Conservation (phyloP, 2,797 vertebrate species). For the Ataeniobius toweri region DNA sequence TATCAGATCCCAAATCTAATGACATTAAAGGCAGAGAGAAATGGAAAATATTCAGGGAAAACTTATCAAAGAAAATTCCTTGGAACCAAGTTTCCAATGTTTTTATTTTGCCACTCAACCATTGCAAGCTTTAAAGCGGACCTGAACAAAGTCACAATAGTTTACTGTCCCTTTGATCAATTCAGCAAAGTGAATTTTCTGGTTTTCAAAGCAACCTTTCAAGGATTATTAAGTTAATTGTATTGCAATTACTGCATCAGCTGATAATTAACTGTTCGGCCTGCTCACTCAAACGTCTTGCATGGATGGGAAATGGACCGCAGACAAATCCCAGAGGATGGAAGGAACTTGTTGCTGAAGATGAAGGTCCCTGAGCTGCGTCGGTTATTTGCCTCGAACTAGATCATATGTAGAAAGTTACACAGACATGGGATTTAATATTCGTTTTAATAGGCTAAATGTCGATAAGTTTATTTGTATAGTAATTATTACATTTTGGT, state of each 20-base stretch:
- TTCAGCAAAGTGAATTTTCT: slow-evolving; percentile 48
- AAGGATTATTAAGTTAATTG: slow-evolving; percentile 33
- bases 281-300: slow-evolving; percentile 11
- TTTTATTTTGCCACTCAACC: not conserved
- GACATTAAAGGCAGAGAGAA: not conserved
- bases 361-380: not conserved
- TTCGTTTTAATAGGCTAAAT: not conserved
- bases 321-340: not conserved
- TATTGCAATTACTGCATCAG: slow-evolving; percentile 34
- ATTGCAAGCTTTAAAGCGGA: not conserved
- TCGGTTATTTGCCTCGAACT: not conserved
- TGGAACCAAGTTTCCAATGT: not conserved
- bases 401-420: slow-evolving; percentile 5
- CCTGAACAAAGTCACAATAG: not conserved
- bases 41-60: too few species aligned
- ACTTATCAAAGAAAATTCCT: not conserved
- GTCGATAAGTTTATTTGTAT: not conserved
- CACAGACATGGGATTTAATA: not conserved
- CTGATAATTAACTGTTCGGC: slow-evolving; percentile 28
- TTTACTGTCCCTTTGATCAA: slow-evolving; percentile 37
- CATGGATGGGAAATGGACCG: slow-evolving; percentile 2
- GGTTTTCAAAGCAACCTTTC: slow-evolving; percentile 36
- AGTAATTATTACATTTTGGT: not conserved
- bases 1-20: not conserved
- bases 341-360: not conserved